Conservation (phyloP, 2,113 vertebrate genomes). For the Alces alces region DNA sequence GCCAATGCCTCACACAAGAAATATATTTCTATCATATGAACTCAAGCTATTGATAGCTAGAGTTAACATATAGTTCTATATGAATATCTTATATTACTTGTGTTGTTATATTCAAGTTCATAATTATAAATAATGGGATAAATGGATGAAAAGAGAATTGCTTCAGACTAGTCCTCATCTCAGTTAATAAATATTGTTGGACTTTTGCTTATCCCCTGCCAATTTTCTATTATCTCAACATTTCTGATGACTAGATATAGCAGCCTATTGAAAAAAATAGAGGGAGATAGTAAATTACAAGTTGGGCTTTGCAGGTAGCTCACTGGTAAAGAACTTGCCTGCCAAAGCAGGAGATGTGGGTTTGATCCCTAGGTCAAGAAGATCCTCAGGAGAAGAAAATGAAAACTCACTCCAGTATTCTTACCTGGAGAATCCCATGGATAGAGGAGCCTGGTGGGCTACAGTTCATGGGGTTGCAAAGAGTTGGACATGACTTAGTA, state of each 20-base stretch:
- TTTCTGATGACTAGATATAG: neutral
- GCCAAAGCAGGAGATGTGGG: neutral
- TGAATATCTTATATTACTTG: neutral
- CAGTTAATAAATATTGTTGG: neutral
- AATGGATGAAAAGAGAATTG: neutral
- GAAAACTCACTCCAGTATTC: neutral
- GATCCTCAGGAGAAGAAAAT: neutral
- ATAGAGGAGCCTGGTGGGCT: neutral
- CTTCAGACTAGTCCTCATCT: neutral
- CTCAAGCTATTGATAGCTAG: neutral
- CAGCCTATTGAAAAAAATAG: neutral
- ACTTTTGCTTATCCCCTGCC: neutral
- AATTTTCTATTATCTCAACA: neutral
- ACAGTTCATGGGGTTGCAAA: neutral
- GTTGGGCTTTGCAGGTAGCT: neutral
- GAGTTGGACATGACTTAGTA: neutral
- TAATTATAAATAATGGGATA: neutral
- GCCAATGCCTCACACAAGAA: neutral
- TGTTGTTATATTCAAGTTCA: neutral
- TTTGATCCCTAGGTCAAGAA: neutral
- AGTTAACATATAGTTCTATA: neutral
- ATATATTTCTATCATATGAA: neutral
- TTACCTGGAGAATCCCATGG: neutral
- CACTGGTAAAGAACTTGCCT: neutral
- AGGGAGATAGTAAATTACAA: neutral